A percentile compares a stretch with the other conserved stretches of the same genome.
Conservation (phyloP, 2,888 invertebrate genomes). For the Cryptocheilus praepositus region DNA sequence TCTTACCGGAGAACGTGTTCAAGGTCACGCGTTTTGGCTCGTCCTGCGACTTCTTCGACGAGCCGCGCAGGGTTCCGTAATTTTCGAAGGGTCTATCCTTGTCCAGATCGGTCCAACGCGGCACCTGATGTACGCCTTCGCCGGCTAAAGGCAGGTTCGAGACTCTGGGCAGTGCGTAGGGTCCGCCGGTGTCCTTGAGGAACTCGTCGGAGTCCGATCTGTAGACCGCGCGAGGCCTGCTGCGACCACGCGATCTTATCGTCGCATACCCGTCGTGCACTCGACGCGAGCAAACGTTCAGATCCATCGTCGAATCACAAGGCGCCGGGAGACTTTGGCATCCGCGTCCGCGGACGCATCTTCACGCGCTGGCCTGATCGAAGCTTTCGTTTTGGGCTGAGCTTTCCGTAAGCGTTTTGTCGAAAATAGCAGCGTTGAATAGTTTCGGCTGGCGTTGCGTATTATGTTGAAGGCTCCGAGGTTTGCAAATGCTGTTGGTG, state of each 20-base stretch:
- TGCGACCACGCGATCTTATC: conserved; percentile 81
- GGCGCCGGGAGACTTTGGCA: conserved; percentile 8
- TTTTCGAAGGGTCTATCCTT: conserved; percentile 57
- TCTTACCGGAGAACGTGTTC: conserved; percentile 60
- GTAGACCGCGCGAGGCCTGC: conserved; percentile 65
- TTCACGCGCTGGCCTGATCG: no score
- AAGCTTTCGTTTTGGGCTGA: no score
- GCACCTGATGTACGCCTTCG: conserved; percentile 56
- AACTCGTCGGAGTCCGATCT: conserved; percentile 59
- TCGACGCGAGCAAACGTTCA: conserved; percentile 73
- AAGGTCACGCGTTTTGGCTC: conserved; percentile 50
- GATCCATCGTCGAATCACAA: conserved; percentile 56
- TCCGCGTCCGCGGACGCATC: conserved; percentile 4
- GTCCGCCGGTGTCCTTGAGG: conserved; percentile 62
- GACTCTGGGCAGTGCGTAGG: conserved; percentile 58
- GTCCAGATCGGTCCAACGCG: conserved; percentile 63
- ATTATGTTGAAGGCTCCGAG: no score
- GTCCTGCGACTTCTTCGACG: conserved; percentile 30
- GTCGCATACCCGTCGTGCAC: conserved; percentile 93
- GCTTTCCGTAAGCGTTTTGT: no score
- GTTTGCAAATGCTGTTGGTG: no score
- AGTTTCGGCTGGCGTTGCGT: no score
- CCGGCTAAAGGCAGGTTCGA: conserved; percentile 53
- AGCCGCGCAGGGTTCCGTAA: conserved; percentile 62
- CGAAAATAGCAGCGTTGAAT: no score